Conservation (phyloP, 2,797 vertebrate species). For the Mormyrus proboscirostris region DNA sequence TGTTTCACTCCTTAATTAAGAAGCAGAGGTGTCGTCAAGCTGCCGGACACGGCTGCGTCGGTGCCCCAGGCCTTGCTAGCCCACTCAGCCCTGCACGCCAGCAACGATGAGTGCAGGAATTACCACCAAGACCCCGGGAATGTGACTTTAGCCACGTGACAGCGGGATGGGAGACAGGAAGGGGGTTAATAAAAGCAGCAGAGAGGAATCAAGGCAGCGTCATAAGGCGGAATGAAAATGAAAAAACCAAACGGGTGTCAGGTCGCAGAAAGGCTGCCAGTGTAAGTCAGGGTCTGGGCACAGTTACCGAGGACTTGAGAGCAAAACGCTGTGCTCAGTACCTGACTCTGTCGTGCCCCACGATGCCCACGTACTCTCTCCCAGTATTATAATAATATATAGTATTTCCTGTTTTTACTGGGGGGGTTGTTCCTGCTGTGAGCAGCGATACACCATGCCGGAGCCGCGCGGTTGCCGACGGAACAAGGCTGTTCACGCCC, state of each 20-base stretch:
- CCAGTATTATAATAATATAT: neutral
- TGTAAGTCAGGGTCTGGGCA: neutral
- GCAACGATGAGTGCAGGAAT: neutral
- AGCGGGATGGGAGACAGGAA: neutral
- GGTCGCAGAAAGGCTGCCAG: neutral
- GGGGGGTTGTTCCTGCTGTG: neutral
- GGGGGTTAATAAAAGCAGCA: neutral
- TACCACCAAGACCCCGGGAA: neutral
- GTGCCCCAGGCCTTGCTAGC: neutral
- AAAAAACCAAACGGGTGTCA: neutral
- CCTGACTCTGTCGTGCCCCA: neutral
- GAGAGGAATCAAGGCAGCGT: neutral
- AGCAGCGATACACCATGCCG: neutral
- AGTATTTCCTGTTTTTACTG: neutral
- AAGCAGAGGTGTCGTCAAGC: neutral
- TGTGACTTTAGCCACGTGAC: neutral
- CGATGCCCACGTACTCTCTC: neutral
- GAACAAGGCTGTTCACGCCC: neutral
- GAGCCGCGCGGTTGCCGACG: neutral
- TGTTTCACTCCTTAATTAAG: conserved; percentile 18
- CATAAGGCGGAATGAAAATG: neutral
- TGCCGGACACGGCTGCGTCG: neutral
- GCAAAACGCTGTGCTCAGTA: neutral
- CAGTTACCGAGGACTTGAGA: neutral
- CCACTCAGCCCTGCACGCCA: neutral